phyloP scores from a whole-genome alignment of 2,797 vertebrate species.

The Myioborus melanocephalus region DNA sequence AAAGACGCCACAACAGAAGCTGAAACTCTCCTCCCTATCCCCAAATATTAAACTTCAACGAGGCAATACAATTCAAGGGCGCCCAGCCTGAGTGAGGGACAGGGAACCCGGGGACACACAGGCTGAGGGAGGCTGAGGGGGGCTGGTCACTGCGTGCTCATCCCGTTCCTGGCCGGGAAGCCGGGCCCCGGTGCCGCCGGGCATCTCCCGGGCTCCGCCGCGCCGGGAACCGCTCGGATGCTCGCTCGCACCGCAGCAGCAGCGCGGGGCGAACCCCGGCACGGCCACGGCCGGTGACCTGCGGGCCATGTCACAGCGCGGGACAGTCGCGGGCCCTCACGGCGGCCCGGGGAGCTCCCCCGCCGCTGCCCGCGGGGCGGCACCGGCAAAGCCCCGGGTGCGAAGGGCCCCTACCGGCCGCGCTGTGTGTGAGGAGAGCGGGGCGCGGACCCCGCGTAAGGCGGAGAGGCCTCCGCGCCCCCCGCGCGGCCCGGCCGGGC shows the following conservation, averaged over 20 bases:
- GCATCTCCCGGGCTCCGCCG: neutral
- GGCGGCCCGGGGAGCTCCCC: neutral
- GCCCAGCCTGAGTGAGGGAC: neutral
- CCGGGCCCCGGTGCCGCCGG: neutral
- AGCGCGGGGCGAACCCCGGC: neutral
- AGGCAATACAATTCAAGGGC: neutral
- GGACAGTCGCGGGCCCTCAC: neutral
- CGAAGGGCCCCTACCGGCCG: neutral
- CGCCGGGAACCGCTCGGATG: neutral
- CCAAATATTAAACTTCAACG: neutral
- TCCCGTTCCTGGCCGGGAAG: neutral
- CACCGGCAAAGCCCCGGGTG: neutral
- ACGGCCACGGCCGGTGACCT: neutral
- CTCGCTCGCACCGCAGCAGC: neutral
- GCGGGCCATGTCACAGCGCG: neutral
- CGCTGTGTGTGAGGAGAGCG: neutral
- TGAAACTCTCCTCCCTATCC: constrained; percentile 41
- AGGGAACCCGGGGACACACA: neutral
- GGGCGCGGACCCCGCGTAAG: neutral
- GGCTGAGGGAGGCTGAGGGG: neutral
- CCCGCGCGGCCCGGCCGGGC: neutral
- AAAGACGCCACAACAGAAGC: constrained; percentile 89
- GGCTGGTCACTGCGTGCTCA: neutral
- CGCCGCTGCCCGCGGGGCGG: neutral
- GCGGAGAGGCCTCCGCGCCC: neutral